phyloP scores from a whole-genome alignment of 2,113 vertebrate genomes.

The Philantomba maxwellii region DNA sequence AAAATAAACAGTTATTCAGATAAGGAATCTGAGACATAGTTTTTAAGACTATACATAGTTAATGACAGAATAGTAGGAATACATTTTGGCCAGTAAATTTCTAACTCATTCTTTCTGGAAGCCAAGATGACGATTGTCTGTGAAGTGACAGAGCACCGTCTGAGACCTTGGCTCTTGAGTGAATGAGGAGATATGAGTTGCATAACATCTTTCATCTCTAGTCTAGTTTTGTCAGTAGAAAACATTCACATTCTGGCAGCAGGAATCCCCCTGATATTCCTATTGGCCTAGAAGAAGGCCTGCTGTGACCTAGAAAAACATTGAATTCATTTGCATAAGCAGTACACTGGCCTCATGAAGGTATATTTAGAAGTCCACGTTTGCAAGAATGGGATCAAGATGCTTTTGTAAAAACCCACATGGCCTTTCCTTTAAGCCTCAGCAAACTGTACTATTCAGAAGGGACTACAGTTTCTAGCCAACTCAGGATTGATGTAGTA shows the following conservation, averaged over 20 bases:
- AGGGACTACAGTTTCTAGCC: not conserved
- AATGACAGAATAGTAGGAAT: not conserved
- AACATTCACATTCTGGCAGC: constrained; percentile 28
- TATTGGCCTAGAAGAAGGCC: constrained; percentile 33
- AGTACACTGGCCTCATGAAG: constrained; percentile 42
- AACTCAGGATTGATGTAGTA: constrained; percentile 3
- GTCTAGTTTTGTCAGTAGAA: constrained; percentile 41
- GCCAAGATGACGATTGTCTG: not conserved
- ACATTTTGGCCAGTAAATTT: not conserved
- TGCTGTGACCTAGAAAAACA: constrained; percentile 69
- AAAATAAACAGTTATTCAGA: not conserved
- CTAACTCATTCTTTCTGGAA: not conserved
- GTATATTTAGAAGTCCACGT: constrained; percentile 63
- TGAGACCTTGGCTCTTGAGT: not conserved
- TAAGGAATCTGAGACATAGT: not conserved
- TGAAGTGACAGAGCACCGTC: not conserved
- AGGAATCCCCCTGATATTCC: constrained; percentile 32
- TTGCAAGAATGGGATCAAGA: constrained; percentile 49
- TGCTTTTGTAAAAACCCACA: constrained; percentile 24
- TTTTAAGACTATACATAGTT: not conserved
- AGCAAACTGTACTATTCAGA: not conserved
- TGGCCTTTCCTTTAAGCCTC: not conserved
- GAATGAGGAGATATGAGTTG: not conserved
- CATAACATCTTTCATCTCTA: not conserved
- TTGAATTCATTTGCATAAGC: constrained; percentile 69